phyloP scores from a whole-genome alignment of 2,113 vertebrate genomes.

The Agelaius tricolor region DNA sequence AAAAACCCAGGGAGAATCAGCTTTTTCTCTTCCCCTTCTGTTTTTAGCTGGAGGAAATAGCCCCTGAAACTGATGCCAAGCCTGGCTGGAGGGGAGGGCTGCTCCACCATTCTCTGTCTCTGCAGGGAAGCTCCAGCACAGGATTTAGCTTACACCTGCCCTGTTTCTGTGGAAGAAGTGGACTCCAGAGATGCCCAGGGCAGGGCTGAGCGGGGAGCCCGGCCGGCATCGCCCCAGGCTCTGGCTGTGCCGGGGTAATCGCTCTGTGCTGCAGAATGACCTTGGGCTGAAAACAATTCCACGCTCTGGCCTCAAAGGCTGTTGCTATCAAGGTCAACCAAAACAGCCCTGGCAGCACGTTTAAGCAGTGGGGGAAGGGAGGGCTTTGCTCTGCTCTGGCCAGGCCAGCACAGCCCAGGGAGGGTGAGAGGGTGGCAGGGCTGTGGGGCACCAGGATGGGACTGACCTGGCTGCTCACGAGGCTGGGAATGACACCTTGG shows the following conservation, averaged over 20 bases:
- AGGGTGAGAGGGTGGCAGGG: not conserved
- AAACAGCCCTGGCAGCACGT: not conserved
- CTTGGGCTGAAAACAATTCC: conserved; percentile 16
- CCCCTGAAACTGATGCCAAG: not conserved
- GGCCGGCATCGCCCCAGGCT: accelerated
- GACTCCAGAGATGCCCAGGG: not conserved
- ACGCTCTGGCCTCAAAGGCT: not conserved
- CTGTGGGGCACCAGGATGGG: not conserved
- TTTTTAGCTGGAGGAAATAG: conserved; percentile 41
- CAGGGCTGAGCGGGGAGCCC: not conserved
- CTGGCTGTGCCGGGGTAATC: not conserved
- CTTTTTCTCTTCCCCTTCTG: conserved; percentile 54
- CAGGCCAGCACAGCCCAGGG: accelerated
- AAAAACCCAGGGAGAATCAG: conserved; percentile 2
- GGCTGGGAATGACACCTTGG: not conserved
- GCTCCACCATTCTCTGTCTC: not conserved
- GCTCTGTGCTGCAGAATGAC: not conserved
- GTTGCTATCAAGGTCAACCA: conserved; percentile 34
- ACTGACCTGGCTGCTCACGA: not conserved
- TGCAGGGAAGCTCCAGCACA: not conserved
- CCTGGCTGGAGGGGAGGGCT: not conserved
- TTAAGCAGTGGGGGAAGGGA: conserved; percentile 6
- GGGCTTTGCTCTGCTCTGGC: not conserved
- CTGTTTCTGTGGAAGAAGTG: not conserved
- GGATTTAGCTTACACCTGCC: not conserved